phyloP scores from a whole-genome alignment of 2,113 vertebrate genomes.

The Ondatra zibethicus region DNA sequence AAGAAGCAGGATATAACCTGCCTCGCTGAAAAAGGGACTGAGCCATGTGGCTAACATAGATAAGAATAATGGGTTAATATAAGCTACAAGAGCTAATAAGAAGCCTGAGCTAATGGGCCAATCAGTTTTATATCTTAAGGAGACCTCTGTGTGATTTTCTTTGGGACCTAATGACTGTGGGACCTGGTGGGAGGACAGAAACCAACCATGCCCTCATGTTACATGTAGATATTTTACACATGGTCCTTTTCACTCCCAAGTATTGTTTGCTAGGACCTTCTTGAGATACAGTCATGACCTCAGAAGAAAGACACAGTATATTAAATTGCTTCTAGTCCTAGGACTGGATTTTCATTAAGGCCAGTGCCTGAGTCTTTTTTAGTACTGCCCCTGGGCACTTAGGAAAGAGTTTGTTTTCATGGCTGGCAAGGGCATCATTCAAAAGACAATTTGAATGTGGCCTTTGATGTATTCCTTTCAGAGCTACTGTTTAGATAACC shows the following conservation, averaged over 20 bases:
- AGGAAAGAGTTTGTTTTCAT: slow-evolving; percentile 62
- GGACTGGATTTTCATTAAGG: slow-evolving; percentile 66
- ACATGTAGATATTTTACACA: background rate
- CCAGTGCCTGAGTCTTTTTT: slow-evolving; percentile 53
- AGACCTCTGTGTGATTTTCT: no score
- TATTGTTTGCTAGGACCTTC: slow-evolving; percentile 15
- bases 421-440: slow-evolving; percentile 56
- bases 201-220: no score
- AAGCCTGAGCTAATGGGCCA: no score
- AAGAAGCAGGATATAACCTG: no score
- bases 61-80: no score
- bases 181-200: no score
- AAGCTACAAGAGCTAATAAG: no score
- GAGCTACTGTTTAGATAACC: slow-evolving; percentile 41
- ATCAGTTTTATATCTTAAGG: no score
- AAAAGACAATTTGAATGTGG: slow-evolving; percentile 67
- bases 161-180: no score
- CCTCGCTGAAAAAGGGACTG: no score
- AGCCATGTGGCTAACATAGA: no score
- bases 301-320: slow-evolving; percentile 35
- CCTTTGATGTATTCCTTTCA: background rate
- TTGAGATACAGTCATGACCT: slow-evolving; percentile 30
- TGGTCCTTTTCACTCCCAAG: background rate
- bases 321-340: slow-evolving; percentile 55
- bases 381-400: slow-evolving; percentile 16